Evolutionary conservation across 2,888 invertebrate genomes (phyloP).

Genomic region (Drosophila quinaria): DNA sequence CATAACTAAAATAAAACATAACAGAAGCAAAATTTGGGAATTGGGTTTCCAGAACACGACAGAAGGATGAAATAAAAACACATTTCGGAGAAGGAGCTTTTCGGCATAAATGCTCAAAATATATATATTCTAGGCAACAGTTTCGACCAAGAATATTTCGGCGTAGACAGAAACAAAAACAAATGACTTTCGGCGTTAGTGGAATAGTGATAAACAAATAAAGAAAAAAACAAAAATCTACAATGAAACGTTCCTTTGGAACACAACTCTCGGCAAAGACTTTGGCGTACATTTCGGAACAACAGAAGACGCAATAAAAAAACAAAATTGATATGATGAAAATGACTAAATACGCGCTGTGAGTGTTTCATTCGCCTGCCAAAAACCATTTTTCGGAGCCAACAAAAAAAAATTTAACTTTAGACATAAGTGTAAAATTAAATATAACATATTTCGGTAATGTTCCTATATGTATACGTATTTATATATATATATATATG

Average conservation of each 20-base stretch:
- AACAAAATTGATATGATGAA: constrained; percentile 17
- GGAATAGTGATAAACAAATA: constrained; percentile 39
- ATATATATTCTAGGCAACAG: constrained; percentile 41
- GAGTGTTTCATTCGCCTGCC: constrained; percentile 46
- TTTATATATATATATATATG: constrained; percentile 39
- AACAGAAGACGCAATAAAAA: constrained; percentile 56
- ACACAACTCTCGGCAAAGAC: constrained; percentile 69
- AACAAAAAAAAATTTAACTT: constrained; percentile 53
- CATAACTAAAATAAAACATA: constrained; percentile 1
- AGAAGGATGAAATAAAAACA: constrained; percentile 26
- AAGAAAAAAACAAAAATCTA: constrained; percentile 28
- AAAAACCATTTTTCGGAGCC: constrained; percentile 31
- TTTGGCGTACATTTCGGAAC: constrained; percentile 78
- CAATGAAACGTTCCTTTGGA: constrained; percentile 26
- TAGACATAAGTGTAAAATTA: constrained; percentile 84
- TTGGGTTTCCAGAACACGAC: constrained; percentile 27
- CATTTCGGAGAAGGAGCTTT: constrained; percentile 56
- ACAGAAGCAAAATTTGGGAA: constrained; percentile 8
- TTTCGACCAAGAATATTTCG: constrained; percentile 72
- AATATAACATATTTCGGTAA: constrained; percentile 84
- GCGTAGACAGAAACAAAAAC: constrained; percentile 56
- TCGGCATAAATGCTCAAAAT: constrained; percentile 53
- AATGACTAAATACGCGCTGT: constrained; percentile 62
- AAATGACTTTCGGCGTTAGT: constrained; percentile 72
- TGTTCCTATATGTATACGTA: constrained; percentile 84